Evolutionary conservation across 37 sponge, comb jelly and placozoan genomes (phyloP), one percentile per base, ranked within the genome.

Genomic region (Theonella swinhoei): DNA sequence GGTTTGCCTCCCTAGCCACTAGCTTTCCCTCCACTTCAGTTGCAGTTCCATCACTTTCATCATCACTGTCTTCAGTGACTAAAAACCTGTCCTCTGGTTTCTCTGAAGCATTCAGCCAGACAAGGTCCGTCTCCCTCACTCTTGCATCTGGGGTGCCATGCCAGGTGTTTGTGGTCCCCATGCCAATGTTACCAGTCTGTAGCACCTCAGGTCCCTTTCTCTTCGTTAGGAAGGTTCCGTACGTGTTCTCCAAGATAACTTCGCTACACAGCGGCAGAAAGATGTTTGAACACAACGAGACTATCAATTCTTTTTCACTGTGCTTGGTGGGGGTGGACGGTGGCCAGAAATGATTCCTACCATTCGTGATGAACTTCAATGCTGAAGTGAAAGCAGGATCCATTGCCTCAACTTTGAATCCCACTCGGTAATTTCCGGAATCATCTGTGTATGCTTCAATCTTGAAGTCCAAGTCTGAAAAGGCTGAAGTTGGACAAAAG

Each of bases 1-100:
- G 69, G 69, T 68, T 68, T 68, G 33, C 69, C 69, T 68, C 69
- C 69, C 33, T 68, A 68, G 69, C 69, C 69, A 68, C 33, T 33
- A 68, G 33, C 69, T 68, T 68, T 68, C 69, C 69, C 69, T 68
- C 69, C 69, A 68, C 69, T 68, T 68, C 34, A 33, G 69, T 68
- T 32, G 69, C 33, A 68, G 69, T 31, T 68, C 69, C 69, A 68
- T 7, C 69, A 68, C 69, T 68, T 68, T 68, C 69, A 25, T 68
- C 69, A 32, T 68, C 69, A 68, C 69, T 68, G 33, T 32, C 69
- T 31, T 68, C 69, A 68, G 33, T 31, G 29, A 68, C 69, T n/a
- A n/a, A n/a, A n/a, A n/a, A n/a, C n/a, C n/a, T n/a, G n/a, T n/a
- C n/a, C 29, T 32, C 33, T 31, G 7, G 7, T 29, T 65, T 26